Evolutionary conservation across 2,888 invertebrate species (phyloP).

Genomic region (Lasioglossum villosulum): DNA sequence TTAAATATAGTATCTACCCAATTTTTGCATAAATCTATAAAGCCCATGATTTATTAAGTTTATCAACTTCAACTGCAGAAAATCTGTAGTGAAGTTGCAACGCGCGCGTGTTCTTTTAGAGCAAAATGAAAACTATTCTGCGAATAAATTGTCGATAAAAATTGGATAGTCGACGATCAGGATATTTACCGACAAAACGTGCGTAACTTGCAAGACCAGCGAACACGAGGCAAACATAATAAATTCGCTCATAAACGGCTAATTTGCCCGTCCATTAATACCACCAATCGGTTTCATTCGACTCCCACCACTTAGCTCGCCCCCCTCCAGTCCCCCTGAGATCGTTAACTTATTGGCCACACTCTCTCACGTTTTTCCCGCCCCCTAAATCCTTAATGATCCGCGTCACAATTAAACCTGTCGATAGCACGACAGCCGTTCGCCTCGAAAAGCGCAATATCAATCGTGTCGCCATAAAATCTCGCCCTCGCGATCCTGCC

Average conservation of each 20-base stretch:
- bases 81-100: too few relatives aligned
- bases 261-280: constrained; percentile 1
- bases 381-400: constrained; percentile 11
- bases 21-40: too few relatives aligned
- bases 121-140: too few relatives aligned
- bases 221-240: background rate
- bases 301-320: background rate
- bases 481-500: constrained; percentile 17
- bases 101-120: too few relatives aligned
- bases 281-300: constrained; percentile 7
- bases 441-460: constrained; percentile 26
- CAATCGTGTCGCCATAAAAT: constrained; percentile 33
- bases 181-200: background rate
- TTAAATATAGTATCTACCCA: too few relatives aligned
- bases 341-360: constrained; percentile 29
- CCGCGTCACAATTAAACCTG: constrained; percentile 38
- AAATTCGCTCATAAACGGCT: background rate
- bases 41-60: too few relatives aligned
- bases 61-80: too few relatives aligned
- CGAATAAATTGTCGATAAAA: background rate
- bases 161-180: background rate
- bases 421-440: constrained; percentile 26
- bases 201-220: background rate
- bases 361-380: constrained; percentile 24
- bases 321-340: background rate